Percentiles rank a stretch among this genome's conserved stretches.
Conservation (phyloP, 2,888 invertebrate genomes). For the Noctua fimbriata region DNA sequence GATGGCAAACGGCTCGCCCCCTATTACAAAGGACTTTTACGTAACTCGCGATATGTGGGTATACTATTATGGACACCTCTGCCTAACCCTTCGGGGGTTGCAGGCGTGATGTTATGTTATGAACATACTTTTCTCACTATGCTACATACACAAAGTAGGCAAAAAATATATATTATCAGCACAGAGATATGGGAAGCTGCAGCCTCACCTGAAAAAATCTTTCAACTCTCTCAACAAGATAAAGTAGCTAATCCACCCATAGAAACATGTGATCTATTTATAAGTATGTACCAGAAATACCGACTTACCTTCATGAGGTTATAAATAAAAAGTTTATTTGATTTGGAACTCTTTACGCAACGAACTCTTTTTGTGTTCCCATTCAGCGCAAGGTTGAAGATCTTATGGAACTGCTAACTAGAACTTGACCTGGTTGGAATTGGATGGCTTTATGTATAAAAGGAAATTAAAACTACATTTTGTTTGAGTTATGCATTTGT, state of each 20-base stretch:
- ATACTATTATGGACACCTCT: too few species aligned
- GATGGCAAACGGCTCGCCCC: too few species aligned
- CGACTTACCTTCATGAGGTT: constrained; percentile 41
- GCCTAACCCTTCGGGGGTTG: too few species aligned
- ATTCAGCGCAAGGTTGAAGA: constrained; percentile 56
- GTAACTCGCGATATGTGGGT: too few species aligned
- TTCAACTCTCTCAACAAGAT: constrained; percentile 18
- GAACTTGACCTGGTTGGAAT: constrained; percentile 65
- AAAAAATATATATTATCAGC: not conserved
- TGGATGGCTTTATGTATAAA: constrained; percentile 25
- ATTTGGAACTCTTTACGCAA: constrained; percentile 58
- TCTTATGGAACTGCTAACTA: constrained; percentile 50
- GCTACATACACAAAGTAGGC: not conserved
- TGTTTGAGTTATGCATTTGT: not conserved
- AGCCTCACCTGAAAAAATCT: constrained; percentile 12
- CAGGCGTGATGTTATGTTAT: too few species aligned
- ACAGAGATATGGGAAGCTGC: not conserved
- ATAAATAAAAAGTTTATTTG: constrained; percentile 50
- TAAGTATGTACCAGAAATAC: constrained; percentile 28
- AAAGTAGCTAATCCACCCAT: constrained; percentile 16
- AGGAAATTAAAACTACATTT: not conserved
- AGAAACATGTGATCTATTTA: constrained; percentile 18
- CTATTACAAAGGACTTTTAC: too few species aligned
- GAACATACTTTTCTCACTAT: not conserved
- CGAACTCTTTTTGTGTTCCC: constrained; percentile 37